These are phyloP conservation scores for Malacoctenus gilli DNA, from an alignment of 2,797 vertebrate species.

Conservation along the genomic window DNA sequence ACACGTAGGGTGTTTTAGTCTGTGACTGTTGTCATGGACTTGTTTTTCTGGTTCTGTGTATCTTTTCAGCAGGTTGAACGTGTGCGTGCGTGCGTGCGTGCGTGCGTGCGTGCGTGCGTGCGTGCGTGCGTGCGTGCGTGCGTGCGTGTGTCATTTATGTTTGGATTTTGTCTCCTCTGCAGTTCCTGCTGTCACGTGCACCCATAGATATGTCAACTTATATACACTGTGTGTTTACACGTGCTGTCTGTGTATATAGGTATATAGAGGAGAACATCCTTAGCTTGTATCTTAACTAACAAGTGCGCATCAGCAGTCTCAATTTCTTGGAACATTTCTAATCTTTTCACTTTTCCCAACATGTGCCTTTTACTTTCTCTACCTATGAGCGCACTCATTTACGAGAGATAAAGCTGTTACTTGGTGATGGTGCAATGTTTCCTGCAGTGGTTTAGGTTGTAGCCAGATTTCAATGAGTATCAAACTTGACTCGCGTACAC, in stretches of 20 bases:
- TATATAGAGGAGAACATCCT: too few relatives aligned
- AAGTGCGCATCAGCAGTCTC: not conserved
- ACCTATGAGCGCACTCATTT: not conserved
- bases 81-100: slow-evolving; percentile 47
- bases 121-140: slow-evolving; percentile 42
- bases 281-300: too few relatives aligned
- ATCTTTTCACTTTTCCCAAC: not conserved
- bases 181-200: slow-evolving; percentile 33
- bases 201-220: slow-evolving; percentile 4
- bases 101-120: slow-evolving; percentile 45
- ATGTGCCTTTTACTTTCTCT: not conserved
- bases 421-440: slow-evolving; percentile 6
- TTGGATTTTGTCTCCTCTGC: slow-evolving; percentile 29
- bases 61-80: slow-evolving; percentile 55
- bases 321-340: not conserved
- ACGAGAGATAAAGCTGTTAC: not conserved
- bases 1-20: slow-evolving; percentile 58
- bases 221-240: too few relatives aligned
- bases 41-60: slow-evolving; percentile 78
- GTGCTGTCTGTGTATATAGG: too few relatives aligned
- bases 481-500: slow-evolving; percentile 49
- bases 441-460: slow-evolving; percentile 37
- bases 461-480: slow-evolving; percentile 51
- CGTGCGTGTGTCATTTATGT: slow-evolving; percentile 57
- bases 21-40: slow-evolving; percentile 77